Evolutionary conservation across 1,140 invertebrate genomes (phyloP), one percentile per base, ranked within the genome.

Genomic region (Musca domestica): DNA sequence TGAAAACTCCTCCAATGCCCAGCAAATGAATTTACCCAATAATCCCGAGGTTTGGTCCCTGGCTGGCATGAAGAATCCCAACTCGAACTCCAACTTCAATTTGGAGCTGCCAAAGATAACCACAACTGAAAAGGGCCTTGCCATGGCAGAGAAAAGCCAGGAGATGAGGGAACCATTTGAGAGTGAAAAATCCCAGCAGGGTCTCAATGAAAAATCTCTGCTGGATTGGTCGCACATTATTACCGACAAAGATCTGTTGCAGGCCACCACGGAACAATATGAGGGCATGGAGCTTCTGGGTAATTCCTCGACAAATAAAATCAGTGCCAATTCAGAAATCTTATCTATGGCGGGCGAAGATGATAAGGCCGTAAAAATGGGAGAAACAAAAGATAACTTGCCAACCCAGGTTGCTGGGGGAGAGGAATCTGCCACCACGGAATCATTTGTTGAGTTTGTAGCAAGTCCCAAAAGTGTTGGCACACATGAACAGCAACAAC

Each of bases 141-240:
- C 27, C 27, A 30, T 30, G 27, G 9, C 27, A 4, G 27, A 30
- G 27, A 30, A 9, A 30, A 41, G 6, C n/a, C n/a, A n/a, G 34
- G 34, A 41, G 2, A 12, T 41, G 34, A 5, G 34, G 34, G 27
- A 30, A n/a, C 9, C 3, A 41, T 41, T 5, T 41, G 34, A 10
- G 20, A 2, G 15, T 46, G n/a, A 61, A 58, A 41, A 25, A n/a
- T n/a, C n/a, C n/a, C n/a, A 64, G 9, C 63, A 47, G 49, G 34
- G 20, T 30, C 49, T 61, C 23, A 69, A 54, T 61, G 68, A 69
- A 61, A 78, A 78, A 41, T 80, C 74, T 67, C 63, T 81, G 0
- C 54, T 77, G 10, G 78, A 81, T 64, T 81, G 78, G 78, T 73
- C 76, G 17, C 71, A 80, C 20, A 76, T 80, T 6, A 74, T 75